Evolutionary conservation across 2,113 vertebrate species (phyloP).

Genomic region (Motacilla tschutschensis): DNA sequence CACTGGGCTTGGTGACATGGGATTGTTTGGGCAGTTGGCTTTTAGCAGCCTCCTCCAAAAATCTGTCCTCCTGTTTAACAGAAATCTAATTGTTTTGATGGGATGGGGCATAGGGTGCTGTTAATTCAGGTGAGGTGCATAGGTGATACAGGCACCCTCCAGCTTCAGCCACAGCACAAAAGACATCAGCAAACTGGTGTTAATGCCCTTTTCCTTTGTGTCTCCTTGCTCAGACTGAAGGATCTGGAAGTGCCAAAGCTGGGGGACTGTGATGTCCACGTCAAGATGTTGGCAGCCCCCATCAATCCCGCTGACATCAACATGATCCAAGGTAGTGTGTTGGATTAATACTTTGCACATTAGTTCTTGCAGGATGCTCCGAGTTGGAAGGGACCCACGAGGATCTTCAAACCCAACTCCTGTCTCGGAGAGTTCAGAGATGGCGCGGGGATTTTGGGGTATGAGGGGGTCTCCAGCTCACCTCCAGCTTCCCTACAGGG

Average conservation of each 20-base stretch:
- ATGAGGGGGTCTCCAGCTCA: fast-evolving
- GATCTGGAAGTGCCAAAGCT: slow-evolving; percentile 68
- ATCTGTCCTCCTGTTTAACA: background rate
- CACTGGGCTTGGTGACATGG: fast-evolving
- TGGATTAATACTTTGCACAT: fast-evolving
- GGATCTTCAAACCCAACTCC: background rate
- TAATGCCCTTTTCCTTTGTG: background rate
- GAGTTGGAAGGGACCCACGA: background rate
- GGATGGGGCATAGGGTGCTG: fast-evolving
- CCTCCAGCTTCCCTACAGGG: slow-evolving; percentile 63
- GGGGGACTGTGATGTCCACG: slow-evolving; percentile 72
- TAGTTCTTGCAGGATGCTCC: fast-evolving
- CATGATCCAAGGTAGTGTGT: slow-evolving; percentile 89
- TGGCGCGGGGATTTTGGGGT: fast-evolving
- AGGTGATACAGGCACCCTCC: background rate
- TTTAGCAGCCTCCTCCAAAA: background rate
- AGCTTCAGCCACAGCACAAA: too few relatives aligned
- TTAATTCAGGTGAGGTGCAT: fast-evolving
- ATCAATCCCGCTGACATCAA: slow-evolving; percentile 95
- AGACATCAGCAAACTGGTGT: background rate
- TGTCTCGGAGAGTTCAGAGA: background rate
- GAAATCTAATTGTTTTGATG: background rate
- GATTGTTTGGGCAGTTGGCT: background rate
- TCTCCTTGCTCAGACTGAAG: slow-evolving; percentile 76
- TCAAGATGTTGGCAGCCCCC: slow-evolving; percentile 92